Percentiles rank a stretch among this genome's conserved stretches.
Conservation (phyloP, 2,113 vertebrate species). For the Oophaga pumilio region DNA sequence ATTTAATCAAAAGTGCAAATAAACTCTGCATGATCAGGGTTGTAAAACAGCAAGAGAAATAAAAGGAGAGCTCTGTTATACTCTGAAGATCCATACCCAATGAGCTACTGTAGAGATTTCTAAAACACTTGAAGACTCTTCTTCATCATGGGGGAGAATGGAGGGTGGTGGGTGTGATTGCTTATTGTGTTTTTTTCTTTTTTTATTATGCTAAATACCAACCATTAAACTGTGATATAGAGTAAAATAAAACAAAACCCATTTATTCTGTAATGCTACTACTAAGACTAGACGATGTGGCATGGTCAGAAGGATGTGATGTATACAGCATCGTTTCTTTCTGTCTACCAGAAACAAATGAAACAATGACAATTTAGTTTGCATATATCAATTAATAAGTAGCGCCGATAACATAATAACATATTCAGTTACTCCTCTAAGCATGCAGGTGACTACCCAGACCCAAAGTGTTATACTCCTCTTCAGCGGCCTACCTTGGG, state of each 20-base stretch:
- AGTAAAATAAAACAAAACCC: not conserved
- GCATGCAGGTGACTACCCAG: not conserved
- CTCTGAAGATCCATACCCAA: conserved; percentile 35
- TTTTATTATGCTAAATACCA: not conserved
- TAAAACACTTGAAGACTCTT: not conserved
- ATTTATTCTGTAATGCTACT: not conserved
- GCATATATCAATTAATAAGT: not conserved
- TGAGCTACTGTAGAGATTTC: conserved; percentile 26
- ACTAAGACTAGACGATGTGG: not conserved
- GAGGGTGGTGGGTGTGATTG: not conserved
- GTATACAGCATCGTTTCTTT: not conserved
- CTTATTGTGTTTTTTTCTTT: not conserved
- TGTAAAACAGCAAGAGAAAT: conserved; percentile 49
- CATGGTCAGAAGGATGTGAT: not conserved
- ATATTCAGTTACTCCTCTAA: not conserved
- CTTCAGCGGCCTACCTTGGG: not conserved
- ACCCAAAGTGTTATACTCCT: not conserved
- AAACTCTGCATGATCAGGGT: conserved; percentile 40
- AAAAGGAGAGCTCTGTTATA: conserved; percentile 20
- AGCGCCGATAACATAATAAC: not conserved
- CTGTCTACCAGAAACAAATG: not conserved
- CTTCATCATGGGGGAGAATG: not conserved
- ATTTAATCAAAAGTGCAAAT: conserved; percentile 57
- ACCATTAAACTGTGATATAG: not conserved
- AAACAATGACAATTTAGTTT: not conserved